Evolutionary conservation across 2,888 invertebrate genomes (phyloP).

Genomic region (Flabesymbios commensalis): DNA sequence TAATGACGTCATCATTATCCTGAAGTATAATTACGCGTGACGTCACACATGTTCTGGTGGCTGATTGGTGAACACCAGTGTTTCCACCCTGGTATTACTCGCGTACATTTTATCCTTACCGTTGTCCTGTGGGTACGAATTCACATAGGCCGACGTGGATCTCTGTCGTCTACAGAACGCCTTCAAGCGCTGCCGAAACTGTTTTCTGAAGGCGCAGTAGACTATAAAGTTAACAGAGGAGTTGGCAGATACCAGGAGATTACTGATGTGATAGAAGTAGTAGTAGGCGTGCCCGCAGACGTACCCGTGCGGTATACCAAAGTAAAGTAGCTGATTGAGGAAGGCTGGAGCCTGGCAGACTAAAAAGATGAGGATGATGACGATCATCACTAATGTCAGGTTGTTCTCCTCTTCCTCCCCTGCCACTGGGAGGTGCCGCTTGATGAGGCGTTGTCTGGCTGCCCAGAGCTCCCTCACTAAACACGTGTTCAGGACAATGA

Average conservation of each 20-base stretch:
- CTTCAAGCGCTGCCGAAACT: conserved; percentile 31
- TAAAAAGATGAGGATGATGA: conserved; percentile 37
- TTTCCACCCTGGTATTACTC: too few species aligned
- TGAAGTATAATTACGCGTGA: too few species aligned
- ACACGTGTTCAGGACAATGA: conserved; percentile 31
- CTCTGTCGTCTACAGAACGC: conserved; percentile 31
- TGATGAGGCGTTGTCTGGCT: conserved; percentile 23
- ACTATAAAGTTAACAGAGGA: conserved; percentile 37
- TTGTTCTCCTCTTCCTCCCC: conserved; percentile 32
- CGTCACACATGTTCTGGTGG: too few species aligned
- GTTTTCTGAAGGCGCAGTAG: conserved; percentile 37
- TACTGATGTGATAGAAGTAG: conserved; percentile 37
- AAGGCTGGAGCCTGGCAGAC: conserved; percentile 38
- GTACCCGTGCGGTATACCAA: conserved; percentile 16
- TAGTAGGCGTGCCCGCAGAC: conserved; percentile 34
- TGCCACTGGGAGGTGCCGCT: conserved; percentile 22
- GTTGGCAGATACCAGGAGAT: conserved; percentile 35
- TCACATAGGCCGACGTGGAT: too few species aligned
- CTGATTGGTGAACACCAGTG: too few species aligned
- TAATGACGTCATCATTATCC: too few species aligned
- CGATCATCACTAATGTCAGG: conserved; percentile 37
- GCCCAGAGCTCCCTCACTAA: conserved; percentile 28
- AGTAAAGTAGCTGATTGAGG: conserved; percentile 33
- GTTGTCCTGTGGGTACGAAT: too few species aligned
- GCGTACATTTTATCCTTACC: too few species aligned